Percentiles rank a stretch among this genome's conserved stretches.
Conservation (phyloP, 2,797 vertebrate species). For the Protosalanx chinensis region DNA sequence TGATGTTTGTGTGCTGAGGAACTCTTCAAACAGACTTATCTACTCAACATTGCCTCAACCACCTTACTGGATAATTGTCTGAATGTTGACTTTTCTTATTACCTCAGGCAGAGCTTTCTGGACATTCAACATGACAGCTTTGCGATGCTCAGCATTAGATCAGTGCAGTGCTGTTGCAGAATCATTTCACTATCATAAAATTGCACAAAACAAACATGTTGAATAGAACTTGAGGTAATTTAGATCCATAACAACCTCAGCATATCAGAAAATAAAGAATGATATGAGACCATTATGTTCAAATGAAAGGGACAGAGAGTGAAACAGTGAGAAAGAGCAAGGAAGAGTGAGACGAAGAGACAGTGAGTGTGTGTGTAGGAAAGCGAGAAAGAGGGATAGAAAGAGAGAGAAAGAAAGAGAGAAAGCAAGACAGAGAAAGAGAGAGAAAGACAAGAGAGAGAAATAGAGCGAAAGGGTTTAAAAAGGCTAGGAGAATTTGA, state of each 20-base stretch:
- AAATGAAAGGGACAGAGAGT: constrained; percentile 6
- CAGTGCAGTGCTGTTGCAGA: neutral
- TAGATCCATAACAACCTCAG: neutral
- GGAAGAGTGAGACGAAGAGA: constrained; percentile 18
- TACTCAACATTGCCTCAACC: too few species aligned
- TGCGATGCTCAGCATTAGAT: neutral
- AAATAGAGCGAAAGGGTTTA: neutral
- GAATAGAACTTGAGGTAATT: neutral
- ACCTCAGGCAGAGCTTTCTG: neutral
- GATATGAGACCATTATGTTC: neutral
- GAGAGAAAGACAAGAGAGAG: neutral
- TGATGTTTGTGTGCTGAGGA: too few species aligned
- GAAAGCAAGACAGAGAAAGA: constrained; percentile 10
- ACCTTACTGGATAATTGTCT: neutral
- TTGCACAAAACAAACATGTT: neutral
- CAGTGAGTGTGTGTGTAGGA: neutral
- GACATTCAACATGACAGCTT: neutral
- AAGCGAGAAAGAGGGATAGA: constrained; percentile 5
- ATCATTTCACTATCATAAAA: neutral
- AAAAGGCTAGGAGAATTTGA: neutral
- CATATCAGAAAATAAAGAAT: neutral
- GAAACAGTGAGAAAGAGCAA: neutral
- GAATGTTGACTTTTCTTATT: neutral
- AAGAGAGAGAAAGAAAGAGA: constrained; percentile 4
- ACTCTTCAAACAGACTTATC: too few species aligned